Evolutionary conservation across 2,888 invertebrate species (phyloP).

Genomic region (Trichacis sp.): DNA sequence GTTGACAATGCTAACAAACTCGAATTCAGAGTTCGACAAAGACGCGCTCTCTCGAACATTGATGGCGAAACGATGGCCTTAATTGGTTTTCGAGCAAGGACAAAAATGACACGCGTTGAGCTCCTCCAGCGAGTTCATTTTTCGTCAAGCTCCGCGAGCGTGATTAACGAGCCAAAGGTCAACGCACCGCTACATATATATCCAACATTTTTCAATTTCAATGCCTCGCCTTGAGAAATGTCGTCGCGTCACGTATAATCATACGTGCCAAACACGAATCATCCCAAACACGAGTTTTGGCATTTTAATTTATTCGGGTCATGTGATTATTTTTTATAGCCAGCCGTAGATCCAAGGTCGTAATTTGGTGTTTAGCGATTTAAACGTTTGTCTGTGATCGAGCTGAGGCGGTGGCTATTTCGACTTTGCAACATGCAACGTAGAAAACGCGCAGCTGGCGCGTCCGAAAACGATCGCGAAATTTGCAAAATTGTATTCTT

Average conservation of each 20-base stretch:
- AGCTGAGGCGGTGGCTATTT: constrained; percentile 56
- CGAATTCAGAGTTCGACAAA: neutral
- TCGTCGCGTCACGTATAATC: no score
- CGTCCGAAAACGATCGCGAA: constrained; percentile 32
- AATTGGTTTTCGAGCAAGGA: neutral
- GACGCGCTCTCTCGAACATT: neutral
- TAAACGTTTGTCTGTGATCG: constrained; percentile 68
- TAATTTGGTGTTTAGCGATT: constrained; percentile 67
- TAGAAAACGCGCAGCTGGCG: constrained; percentile 62
- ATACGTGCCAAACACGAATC: no score
- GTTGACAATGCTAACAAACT: constrained; percentile 21
- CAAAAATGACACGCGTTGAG: neutral
- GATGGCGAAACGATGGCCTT: neutral
- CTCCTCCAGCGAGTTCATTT: no score
- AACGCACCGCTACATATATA: no score
- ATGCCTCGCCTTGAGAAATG: constrained; percentile 38
- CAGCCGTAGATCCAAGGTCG: constrained; percentile 42
- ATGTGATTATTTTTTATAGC: constrained; percentile 65
- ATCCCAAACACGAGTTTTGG: neutral
- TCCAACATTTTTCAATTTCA: constrained; percentile 41
- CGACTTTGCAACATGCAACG: constrained; percentile 55
- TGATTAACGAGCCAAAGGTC: constrained; percentile 38
- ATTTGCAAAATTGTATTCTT: constrained; percentile 33
- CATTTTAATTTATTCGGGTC: constrained; percentile 42
- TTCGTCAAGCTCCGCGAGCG: constrained; percentile 25